Evolutionary conservation across 2,888 invertebrate genomes (phyloP).

Genomic region (Drosophila nr. fundita): DNA sequence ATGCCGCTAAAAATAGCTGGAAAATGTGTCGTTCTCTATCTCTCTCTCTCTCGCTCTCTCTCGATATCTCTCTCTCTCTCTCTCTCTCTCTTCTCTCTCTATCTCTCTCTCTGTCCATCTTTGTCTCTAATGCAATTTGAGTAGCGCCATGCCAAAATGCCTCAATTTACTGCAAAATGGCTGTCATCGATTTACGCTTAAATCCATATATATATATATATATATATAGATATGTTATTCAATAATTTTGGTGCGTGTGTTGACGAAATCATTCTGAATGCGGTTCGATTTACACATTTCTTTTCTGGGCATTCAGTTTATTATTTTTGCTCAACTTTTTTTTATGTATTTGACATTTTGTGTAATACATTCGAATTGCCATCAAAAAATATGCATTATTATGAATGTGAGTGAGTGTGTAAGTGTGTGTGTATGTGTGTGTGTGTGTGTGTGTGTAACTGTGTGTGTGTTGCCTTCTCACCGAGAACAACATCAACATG

Average conservation of each 20-base stretch:
- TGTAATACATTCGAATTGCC: conserved; percentile 62
- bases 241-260: conserved; percentile 46
- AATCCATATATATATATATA: conserved; percentile 20
- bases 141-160: conserved; percentile 64
- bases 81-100: neutral
- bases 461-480: conserved; percentile 14
- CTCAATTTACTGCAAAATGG: conserved; percentile 76
- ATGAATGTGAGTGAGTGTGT: conserved; percentile 21
- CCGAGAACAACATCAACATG: conserved; percentile 25
- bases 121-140: conserved; percentile 65
- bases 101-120: neutral
- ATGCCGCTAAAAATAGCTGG: conserved; percentile 71
- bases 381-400: conserved; percentile 69
- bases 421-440: conserved; percentile 9
- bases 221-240: conserved; percentile 38
- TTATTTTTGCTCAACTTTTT: conserved; percentile 48
- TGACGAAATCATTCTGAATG: conserved; percentile 65
- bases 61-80: neutral
- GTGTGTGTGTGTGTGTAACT: conserved; percentile 12
- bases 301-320: conserved; percentile 31
- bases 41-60: neutral
- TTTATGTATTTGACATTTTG: conserved; percentile 73
- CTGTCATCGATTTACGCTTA: conserved; percentile 77
- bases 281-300: conserved; percentile 63
- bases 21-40: conserved; percentile 36